A percentile compares a stretch with the other conserved stretches of the same genome.
phyloP scores from a whole-genome alignment of 2,797 vertebrate species.

The Meda fulgida region DNA sequence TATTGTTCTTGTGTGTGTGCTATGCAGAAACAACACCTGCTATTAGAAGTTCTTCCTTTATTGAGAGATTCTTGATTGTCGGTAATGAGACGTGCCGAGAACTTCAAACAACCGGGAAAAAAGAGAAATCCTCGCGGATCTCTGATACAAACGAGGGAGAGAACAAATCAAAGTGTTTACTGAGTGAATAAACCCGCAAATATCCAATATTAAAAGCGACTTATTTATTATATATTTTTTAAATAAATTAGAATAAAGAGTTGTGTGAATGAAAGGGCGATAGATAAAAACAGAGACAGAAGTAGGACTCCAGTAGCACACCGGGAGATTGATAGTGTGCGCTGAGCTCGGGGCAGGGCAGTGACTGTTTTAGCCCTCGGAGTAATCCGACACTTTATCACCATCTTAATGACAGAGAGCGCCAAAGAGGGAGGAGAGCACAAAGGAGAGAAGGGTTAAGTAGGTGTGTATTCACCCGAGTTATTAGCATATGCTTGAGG shows the following conservation, averaged over 20 bases:
- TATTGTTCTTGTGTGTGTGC: not conserved
- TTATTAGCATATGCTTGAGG: constrained; percentile 62
- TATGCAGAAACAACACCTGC: constrained; percentile 44
- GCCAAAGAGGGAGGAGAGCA: constrained; percentile 54
- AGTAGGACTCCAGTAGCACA: constrained; percentile 44
- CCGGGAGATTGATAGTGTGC: constrained; percentile 65
- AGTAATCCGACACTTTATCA: constrained; percentile 69
- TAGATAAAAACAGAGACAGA: constrained; percentile 51
- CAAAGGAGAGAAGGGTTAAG: constrained; percentile 50
- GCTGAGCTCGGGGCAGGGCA: constrained; percentile 67
- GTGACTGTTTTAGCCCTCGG: constrained; percentile 59
- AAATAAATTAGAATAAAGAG: not conserved
- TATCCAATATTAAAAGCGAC: not conserved
- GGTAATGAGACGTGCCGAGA: constrained; percentile 61
- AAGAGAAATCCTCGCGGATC: constrained; percentile 48
- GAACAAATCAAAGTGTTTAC: constrained; percentile 35
- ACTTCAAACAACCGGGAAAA: constrained; percentile 73
- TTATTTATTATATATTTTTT: no score
- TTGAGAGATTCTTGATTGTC: constrained; percentile 67
- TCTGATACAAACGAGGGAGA: constrained; percentile 27
- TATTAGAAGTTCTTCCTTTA: constrained; percentile 60
- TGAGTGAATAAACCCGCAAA: not conserved
- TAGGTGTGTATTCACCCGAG: constrained; percentile 59
- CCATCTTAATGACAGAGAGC: constrained; percentile 62
- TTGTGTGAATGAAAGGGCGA: constrained; percentile 10